Evolutionary conservation across 2,797 vertebrate genomes (phyloP).

Genomic region (Etheostoma nigrum): DNA sequence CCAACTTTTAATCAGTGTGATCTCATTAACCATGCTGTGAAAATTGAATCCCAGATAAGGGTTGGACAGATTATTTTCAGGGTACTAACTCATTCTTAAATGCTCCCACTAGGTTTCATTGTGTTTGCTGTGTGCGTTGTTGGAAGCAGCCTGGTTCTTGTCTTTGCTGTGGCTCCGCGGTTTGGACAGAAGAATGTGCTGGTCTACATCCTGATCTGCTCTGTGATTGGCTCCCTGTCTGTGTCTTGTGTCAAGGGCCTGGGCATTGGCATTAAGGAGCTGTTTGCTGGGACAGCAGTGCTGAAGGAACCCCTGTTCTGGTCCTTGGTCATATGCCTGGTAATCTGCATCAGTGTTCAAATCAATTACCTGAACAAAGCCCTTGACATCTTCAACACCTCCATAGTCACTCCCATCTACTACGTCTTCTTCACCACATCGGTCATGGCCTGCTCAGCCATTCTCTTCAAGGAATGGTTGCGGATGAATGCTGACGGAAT

Average conservation of each 20-base stretch:
- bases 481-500: slow-evolving; percentile 83
- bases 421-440: slow-evolving; percentile 91
- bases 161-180: slow-evolving; percentile 86
- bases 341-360: slow-evolving; percentile 87
- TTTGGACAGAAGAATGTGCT: slow-evolving; percentile 90
- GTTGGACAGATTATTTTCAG: slow-evolving; percentile 10
- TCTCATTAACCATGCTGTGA: slow-evolving; percentile 39
- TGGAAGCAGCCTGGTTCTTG: slow-evolving; percentile 87
- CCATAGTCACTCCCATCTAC: slow-evolving; percentile 88
- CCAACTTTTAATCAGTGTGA: background rate
- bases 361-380: slow-evolving; percentile 92
- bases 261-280: slow-evolving; percentile 88
- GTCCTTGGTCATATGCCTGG: slow-evolving; percentile 86
- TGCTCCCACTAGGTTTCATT: slow-evolving; percentile 86
- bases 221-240: slow-evolving; percentile 88
- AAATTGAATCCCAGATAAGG: slow-evolving; percentile 35
- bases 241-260: slow-evolving; percentile 91
- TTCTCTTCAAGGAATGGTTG: slow-evolving; percentile 92
- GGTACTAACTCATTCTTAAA: slow-evolving; percentile 63
- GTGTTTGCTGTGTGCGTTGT: slow-evolving; percentile 87
- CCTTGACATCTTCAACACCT: slow-evolving; percentile 89
- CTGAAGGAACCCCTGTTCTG: slow-evolving; percentile 88
- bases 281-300: slow-evolving; percentile 85
- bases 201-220: slow-evolving; percentile 91
- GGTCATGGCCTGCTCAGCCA: slow-evolving; percentile 89